These are phyloP conservation scores for Sigmodon hispidus DNA, from an alignment of 2,113 vertebrate species.

Conservation along the genomic window DNA sequence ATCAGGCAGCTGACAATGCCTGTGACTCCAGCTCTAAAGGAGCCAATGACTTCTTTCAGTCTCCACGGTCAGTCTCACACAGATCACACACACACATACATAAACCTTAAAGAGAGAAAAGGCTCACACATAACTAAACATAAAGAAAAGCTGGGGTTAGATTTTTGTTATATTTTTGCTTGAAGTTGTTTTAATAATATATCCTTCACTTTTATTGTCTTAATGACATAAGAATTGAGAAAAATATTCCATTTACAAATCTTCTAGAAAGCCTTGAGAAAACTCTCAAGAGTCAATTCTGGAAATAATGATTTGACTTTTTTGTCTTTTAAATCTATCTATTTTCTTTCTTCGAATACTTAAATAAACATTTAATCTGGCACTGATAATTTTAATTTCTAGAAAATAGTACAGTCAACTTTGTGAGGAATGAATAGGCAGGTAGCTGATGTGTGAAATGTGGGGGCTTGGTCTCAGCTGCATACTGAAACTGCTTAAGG, in stretches of 20 bases:
- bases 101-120: background rate
- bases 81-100: too few species aligned
- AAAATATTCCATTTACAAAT: background rate
- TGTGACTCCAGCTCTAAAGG: background rate
- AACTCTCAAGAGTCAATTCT: background rate
- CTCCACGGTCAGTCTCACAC: background rate
- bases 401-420: background rate
- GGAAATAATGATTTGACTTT: background rate
- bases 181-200: background rate
- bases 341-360: background rate
- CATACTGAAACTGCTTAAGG: background rate
- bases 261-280: constrained; percentile 25
- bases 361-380: background rate
- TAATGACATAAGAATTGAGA: background rate
- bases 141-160: background rate
- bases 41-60: background rate
- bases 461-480: too few species aligned
- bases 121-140: background rate
- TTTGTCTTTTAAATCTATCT: background rate
- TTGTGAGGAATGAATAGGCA: background rate
- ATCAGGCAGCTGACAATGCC: background rate
- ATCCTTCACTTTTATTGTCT: background rate
- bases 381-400: background rate
- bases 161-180: background rate
- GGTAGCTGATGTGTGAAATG: background rate